Base-by-base conservation (phyloP, 2,888 invertebrate genomes). In the Hemicrepidius hirtus region DNA sequence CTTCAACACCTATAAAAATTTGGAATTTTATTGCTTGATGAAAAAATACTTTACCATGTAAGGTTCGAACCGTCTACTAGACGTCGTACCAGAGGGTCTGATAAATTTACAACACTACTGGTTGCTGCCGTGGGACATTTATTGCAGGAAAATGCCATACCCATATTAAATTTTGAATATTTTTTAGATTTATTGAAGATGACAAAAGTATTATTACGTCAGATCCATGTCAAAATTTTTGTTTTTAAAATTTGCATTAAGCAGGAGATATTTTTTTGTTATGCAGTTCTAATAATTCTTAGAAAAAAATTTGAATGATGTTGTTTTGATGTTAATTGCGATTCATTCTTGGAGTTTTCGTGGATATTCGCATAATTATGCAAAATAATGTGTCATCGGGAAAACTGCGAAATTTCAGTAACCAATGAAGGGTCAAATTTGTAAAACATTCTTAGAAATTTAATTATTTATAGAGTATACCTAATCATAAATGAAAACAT, bases 41-140 rank as follows among this genome's bases (percentile, higher is more conserved):
- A n/a, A n/a, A n/a, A n/a, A 6, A 13, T 16, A 44, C 1, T 21
- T 24, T 3, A 24, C 24, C 5, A 24, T 5, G 24, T 24, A 24
- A 5, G 24, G 5, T 24, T 57, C 41, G 18, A 75, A 81, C 82
- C 81, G 59, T 81, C 79, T 13, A 73, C 76, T 16, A 82, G 40
- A 63, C 79, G 79, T 44, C 77, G 66, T 1, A 83, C 76, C n/a
- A 82, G 79, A 41, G 76, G 77, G 57, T 83, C 81, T 2, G 84
- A 83, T 64, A 84, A 77, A 73, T 82, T 83, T 55, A 84, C 80
- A 12, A 82, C 79, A 60, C 79, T 84, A 20, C 74, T 71, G 13
- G 76, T 65, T 37, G 59, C 71, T 3, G 76, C 75, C 7, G 75
- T 63, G 7, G 71, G 62, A 57, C 80, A 80, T 69, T 72, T 65